A percentile compares a stretch with the other conserved stretches of the same genome.
Conservation (phyloP, 2,888 invertebrate species). For the Cancer borealis region DNA sequence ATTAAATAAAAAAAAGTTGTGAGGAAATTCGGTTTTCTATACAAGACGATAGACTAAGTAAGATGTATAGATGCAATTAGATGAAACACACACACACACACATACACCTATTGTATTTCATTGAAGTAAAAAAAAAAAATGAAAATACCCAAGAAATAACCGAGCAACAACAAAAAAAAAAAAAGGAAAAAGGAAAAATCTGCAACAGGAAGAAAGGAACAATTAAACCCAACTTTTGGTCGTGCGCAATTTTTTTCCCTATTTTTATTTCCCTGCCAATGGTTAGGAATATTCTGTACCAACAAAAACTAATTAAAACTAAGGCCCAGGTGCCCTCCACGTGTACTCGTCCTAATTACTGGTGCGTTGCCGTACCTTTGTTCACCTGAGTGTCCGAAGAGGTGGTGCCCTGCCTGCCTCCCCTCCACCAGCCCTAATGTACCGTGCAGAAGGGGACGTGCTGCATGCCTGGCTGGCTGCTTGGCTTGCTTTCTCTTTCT, state of each 20-base stretch:
- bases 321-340: conserved; percentile 37
- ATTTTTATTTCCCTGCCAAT: neutral
- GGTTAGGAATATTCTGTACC: conserved; percentile 31
- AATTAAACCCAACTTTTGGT: neutral
- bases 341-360: conserved; percentile 38
- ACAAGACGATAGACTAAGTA: too few relatives aligned
- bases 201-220: neutral
- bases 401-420: neutral
- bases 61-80: too few relatives aligned
- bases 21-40: too few relatives aligned
- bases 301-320: conserved; percentile 30
- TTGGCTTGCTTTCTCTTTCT: neutral
- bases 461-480: neutral
- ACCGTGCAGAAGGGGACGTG: neutral
- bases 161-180: neutral
- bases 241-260: neutral
- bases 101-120: neutral
- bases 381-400: conserved; percentile 41
- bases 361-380: conserved; percentile 38
- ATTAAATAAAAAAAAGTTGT: neutral
- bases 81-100: neutral
- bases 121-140: neutral
- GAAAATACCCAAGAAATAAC: neutral
- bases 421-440: too few relatives aligned
- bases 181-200: neutral